phyloP scores from a whole-genome alignment of 2,797 vertebrate genomes.

The Heterohyrax brucei region DNA sequence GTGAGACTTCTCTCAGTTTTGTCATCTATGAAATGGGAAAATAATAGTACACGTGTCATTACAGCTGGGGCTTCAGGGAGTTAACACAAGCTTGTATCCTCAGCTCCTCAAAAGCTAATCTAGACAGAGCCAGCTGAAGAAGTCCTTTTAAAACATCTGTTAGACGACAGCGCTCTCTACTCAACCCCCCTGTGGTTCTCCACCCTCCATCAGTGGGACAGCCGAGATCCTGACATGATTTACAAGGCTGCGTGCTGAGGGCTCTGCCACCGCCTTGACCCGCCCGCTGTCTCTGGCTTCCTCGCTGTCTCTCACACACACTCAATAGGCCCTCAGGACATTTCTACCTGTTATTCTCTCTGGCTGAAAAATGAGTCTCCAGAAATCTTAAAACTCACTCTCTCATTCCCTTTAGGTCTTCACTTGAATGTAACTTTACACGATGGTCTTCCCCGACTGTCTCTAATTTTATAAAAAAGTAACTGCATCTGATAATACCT shows the following conservation, averaged over 20 bases:
- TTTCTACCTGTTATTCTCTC: background rate
- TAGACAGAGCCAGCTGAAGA: slow-evolving; percentile 1
- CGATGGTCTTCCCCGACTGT: background rate
- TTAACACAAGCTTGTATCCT: background rate
- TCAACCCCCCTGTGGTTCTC: background rate
- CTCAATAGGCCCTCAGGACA: background rate
- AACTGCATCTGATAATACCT: background rate
- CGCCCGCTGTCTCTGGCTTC: background rate
- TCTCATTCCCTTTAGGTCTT: slow-evolving; percentile 29
- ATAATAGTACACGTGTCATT: background rate
- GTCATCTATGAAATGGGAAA: background rate
- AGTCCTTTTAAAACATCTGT: slow-evolving; percentile 51
- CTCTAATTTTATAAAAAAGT: background rate
- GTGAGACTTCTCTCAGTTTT: slow-evolving; percentile 5
- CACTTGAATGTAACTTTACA: background rate
- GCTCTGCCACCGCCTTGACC: background rate
- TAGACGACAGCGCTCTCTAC: background rate
- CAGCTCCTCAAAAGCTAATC: slow-evolving; percentile 1
- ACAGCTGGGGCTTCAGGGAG: background rate
- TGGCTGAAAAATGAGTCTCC: background rate
- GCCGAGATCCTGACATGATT: background rate
- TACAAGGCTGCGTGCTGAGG: background rate
- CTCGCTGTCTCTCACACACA: slow-evolving; percentile 28
- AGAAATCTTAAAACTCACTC: background rate
- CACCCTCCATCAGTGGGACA: background rate